Percentiles rank a stretch among this genome's conserved stretches.
These are phyloP conservation scores for Brachionus rubens DNA, from an alignment of 1,140 invertebrate species.

Conservation along the genomic window DNA sequence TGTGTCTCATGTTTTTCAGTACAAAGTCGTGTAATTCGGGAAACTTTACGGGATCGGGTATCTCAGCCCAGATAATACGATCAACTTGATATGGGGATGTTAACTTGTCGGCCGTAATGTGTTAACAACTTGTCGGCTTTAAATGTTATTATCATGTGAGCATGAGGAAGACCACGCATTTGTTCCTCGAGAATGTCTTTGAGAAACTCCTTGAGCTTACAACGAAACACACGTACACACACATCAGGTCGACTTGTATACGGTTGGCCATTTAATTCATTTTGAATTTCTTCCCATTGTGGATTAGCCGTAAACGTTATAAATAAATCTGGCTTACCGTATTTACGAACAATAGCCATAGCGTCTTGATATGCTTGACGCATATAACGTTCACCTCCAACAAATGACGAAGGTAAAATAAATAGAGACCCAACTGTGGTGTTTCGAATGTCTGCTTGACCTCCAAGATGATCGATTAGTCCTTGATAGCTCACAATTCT, in stretches of 20 bases:
- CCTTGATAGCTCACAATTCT: neutral
- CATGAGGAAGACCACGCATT: conserved; percentile 63
- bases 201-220: conserved; percentile 61
- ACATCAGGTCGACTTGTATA: conserved; percentile 59
- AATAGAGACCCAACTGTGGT: neutral
- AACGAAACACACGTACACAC: conserved; percentile 60
- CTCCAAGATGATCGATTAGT: neutral
- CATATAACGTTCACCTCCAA: conserved; percentile 9
- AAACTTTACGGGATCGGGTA: conserved; percentile 45
- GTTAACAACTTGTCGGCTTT: conserved; percentile 9
- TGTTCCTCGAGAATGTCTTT: conserved; percentile 63
- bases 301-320: conserved; percentile 54
- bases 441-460: neutral
- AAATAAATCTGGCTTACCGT: conserved; percentile 49
- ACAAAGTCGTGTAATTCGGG: conserved; percentile 47
- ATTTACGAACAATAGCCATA: conserved; percentile 47
- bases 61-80: conserved; percentile 48
- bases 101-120: no score
- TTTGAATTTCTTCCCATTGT: conserved; percentile 55
- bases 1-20: conserved; percentile 49
- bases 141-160: conserved; percentile 62
- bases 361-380: conserved; percentile 47
- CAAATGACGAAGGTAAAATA: conserved; percentile 31
- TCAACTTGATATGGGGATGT: conserved; percentile 43
- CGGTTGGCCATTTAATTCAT: conserved; percentile 52